Conservation (phyloP, 2,797 vertebrate species). For the Podargus strigoides region DNA sequence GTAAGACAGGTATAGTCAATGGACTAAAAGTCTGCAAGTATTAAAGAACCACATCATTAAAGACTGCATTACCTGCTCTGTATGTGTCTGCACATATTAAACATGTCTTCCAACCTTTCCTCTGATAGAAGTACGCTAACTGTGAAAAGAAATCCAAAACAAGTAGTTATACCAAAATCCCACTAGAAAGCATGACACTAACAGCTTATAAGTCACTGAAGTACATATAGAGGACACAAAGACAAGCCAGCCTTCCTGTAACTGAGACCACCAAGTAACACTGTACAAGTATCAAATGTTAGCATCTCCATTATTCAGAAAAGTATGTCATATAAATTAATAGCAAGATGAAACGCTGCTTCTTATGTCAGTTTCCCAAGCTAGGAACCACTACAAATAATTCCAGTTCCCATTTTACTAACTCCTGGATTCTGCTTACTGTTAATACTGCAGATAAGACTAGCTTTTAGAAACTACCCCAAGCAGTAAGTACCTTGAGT, state of each 20-base stretch:
- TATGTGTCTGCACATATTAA: conserved; percentile 99
- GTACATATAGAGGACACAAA: background rate
- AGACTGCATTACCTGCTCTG: conserved; percentile 86
- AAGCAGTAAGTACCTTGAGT: background rate
- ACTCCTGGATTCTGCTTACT: background rate
- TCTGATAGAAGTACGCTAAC: conserved; percentile 97
- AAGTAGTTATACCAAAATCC: background rate
- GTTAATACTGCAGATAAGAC: background rate
- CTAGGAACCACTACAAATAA: background rate
- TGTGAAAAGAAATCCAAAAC: conserved; percentile 69
- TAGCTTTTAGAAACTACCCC: background rate
- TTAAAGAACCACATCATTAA: background rate
- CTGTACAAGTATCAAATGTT: background rate
- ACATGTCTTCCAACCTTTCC: conserved; percentile 98
- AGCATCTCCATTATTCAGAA: background rate
- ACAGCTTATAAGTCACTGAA: background rate
- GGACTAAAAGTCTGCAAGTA: background rate
- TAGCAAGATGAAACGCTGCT: background rate
- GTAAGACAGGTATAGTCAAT: conserved; percentile 47
- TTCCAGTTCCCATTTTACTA: background rate
- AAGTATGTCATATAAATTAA: background rate
- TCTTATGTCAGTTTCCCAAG: background rate
- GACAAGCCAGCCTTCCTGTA: background rate
- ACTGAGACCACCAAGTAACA: background rate
- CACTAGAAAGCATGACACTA: background rate